Evolutionary conservation across 2,113 vertebrate species (phyloP).

Genomic region (Martes martes): DNA sequence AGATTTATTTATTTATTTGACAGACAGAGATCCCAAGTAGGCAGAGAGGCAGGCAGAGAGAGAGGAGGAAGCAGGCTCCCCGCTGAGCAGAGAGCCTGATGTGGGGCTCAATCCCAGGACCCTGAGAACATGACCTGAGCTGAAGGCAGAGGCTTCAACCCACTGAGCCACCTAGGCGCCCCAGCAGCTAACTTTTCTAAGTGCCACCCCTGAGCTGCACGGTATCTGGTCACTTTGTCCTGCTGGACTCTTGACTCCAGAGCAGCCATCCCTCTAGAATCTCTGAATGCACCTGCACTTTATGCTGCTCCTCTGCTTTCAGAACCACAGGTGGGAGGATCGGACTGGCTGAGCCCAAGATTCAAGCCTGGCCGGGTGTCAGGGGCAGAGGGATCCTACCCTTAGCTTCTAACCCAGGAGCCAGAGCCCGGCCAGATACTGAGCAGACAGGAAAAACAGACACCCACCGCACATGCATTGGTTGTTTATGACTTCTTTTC

Average conservation of each 20-base stretch:
- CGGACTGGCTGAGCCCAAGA: not conserved
- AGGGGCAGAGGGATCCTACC: not conserved
- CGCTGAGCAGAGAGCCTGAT: too few relatives aligned
- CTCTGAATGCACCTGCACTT: not conserved
- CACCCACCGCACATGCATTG: accelerated
- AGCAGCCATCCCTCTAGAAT: not conserved
- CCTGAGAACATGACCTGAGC: too few relatives aligned
- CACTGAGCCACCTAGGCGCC: too few relatives aligned
- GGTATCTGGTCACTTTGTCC: not conserved
- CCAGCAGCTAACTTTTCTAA: not conserved
- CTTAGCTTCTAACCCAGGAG: not conserved
- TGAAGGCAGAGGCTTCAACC: too few relatives aligned
- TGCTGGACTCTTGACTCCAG: not conserved
- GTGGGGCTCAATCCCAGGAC: too few relatives aligned
- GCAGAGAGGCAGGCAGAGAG: too few relatives aligned
- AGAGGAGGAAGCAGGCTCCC: too few relatives aligned
- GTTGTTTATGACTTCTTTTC: not conserved
- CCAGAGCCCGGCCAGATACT: not conserved
- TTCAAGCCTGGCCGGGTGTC: not conserved
- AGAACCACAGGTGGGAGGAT: not conserved
- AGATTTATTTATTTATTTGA: too few relatives aligned
- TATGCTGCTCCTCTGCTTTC: not conserved
- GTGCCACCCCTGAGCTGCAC: not conserved
- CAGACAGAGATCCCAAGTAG: too few relatives aligned
- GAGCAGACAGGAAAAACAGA: not conserved